Conservation (phyloP, 1,140 invertebrate species). For the Meloidogyne exigua region DNA sequence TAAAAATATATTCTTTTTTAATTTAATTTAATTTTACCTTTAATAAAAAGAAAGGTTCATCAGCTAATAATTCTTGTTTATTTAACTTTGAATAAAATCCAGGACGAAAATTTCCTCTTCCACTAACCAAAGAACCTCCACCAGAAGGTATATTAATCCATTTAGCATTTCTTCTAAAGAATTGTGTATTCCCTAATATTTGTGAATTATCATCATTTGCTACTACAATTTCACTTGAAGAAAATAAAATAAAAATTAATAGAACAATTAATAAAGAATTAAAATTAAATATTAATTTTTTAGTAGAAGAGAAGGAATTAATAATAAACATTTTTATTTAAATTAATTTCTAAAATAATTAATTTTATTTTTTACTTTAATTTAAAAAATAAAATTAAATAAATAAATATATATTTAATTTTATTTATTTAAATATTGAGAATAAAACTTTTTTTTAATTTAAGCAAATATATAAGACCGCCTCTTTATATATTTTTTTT, state of each 20-base stretch:
- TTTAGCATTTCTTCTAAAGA: conserved; percentile 43
- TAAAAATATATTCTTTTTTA: no score
- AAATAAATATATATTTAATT: no score
- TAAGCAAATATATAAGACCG: no score
- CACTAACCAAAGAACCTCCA: conserved; percentile 33
- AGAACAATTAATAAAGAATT: neutral
- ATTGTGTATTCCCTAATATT: conserved; percentile 2
- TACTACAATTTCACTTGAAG: neutral
- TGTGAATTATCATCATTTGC: neutral
- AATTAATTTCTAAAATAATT: no score
- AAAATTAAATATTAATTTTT: neutral
- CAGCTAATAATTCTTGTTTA: neutral
- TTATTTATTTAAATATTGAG: no score
- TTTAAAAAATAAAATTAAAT: no score
- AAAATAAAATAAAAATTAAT: conserved; percentile 1
- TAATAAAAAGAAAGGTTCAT: neutral
- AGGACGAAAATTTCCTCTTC: conserved; percentile 22
- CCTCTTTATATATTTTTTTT: no score
- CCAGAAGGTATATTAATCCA: conserved; percentile 44
- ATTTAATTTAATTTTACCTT: neutral
- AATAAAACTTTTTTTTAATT: no score
- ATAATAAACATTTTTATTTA: no score
- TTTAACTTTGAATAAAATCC: conserved; percentile 10
- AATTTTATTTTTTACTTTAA: no score
- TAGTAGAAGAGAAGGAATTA: neutral